Base-by-base conservation (phyloP, 1,140 invertebrate genomes). In the Drosophila pseudoobscura region DNA sequence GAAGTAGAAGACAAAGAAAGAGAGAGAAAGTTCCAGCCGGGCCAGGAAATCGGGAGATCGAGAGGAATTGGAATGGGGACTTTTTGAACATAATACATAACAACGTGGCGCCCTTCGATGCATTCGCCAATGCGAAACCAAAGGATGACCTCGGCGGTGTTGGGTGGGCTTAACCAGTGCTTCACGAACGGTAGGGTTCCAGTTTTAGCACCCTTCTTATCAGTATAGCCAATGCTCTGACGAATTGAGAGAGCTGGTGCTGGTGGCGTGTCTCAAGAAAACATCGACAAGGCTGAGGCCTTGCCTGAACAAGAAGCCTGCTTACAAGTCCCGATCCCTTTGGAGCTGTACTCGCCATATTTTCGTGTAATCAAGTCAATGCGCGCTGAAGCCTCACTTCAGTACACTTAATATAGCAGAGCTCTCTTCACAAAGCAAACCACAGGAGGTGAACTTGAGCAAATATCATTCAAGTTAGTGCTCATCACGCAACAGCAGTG, bases 71-170 rank as follows among this genome's bases (percentile, higher is more conserved):
- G 31, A 26, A 29, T 44, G 20, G 49, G 31, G 51, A 61, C 76
- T 65, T 68, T 68, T 94, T 96, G 97, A 76, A 98, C 96, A 80
- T 98, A 92, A 92, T 99, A 99, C 71, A 97, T 98, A 87, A 98
- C 94, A 82, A 99, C 68, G 80, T 96, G 94, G 72, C 97, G 94
- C 92, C 97, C 98, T 88, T 98, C 98, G 92, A 99, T 99, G 89
- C 96, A 96, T 95, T 99, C 98, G 79, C 98, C 98, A 80, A 99
- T 93, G 91, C 95, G 99, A 92, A 99, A 99, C 97, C 98, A 99
- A 92, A 96, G 97, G 26, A 94, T 89, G 46, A 99, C 95, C 94
- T 99, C 98, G 49, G 95, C 92, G 20, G 94, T 94, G 7, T 99
- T 95, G 8, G 99, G 92, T 3, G 96, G 95, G 90, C 99, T 99